These are phyloP conservation scores for Lamellibrachia luymesi DNA, from an alignment of 1,140 invertebrate species.

Conservation along the genomic window DNA sequence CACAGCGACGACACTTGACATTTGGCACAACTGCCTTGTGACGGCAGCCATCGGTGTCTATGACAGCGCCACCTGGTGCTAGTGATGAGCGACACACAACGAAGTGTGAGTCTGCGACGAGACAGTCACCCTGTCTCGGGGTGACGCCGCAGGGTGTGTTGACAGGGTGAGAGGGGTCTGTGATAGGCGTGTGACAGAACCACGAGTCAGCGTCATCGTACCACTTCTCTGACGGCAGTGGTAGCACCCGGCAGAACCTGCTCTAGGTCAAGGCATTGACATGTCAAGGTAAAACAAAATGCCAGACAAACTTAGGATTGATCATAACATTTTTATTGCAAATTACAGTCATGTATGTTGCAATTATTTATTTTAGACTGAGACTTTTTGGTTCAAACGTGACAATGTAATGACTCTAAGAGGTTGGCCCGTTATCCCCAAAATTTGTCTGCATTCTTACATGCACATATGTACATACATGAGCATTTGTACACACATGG, in stretches of 20 bases:
- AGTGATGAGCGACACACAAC: neutral
- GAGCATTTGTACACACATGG: too few relatives aligned
- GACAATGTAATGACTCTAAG: too few relatives aligned
- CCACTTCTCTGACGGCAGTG: neutral
- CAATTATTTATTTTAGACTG: neutral
- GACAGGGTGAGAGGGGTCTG: neutral
- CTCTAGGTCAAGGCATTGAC: too few relatives aligned
- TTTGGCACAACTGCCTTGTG: neutral
- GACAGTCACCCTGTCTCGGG: neutral
- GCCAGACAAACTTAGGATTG: neutral
- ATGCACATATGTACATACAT: too few relatives aligned
- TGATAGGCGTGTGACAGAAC: neutral
- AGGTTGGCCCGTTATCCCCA: too few relatives aligned
- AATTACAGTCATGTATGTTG: neutral
- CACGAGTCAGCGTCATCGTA: neutral
- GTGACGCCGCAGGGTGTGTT: neutral
- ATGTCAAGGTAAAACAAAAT: neutral
- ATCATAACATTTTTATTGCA: neutral
- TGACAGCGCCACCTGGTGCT: neutral
- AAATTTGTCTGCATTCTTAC: too few relatives aligned
- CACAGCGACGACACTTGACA: neutral
- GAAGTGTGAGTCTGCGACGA: neutral
- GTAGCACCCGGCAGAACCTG: neutral
- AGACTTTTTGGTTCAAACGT: too few relatives aligned
- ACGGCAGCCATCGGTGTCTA: neutral